phyloP scores from a whole-genome alignment of 37 sponge, comb jelly and placozoan genomes.

The Cladorhizidae sp. region DNA sequence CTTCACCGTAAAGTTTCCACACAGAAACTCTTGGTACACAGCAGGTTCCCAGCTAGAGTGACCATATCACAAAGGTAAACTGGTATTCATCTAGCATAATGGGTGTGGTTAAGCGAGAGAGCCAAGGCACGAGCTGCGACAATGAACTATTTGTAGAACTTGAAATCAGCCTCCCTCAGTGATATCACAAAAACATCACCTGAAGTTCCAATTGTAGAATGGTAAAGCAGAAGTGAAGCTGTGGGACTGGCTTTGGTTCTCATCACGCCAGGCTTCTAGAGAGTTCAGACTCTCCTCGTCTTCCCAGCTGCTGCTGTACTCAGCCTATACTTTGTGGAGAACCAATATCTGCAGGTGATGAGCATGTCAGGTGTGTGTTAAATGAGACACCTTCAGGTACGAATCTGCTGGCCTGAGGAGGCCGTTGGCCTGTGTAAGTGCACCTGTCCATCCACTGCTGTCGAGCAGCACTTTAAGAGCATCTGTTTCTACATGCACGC shows the following conservation, averaged over 20 bases:
- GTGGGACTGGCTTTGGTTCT: not conserved
- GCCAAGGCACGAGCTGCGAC: not conserved
- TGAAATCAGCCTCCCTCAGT: not conserved
- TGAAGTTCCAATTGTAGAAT: not conserved
- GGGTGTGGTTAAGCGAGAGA: not conserved
- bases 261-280: no score
- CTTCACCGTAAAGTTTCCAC: not conserved
- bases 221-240: not conserved
- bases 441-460: no score
- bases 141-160: not conserved
- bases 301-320: no score
- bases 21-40: not conserved
- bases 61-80: not conserved
- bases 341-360: no score
- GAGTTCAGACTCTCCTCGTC: no score
- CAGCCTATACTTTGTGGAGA: no score
- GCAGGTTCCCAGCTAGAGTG: not conserved
- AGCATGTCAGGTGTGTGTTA: no score
- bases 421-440: no score
- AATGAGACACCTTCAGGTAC: no score
- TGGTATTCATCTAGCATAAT: not conserved
- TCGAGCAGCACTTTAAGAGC: no score
- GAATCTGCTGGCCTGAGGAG: no score
- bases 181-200: not conserved
- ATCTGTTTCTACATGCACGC: no score